phyloP scores from a whole-genome alignment of 2,797 vertebrate species.

The Myoxocephalus aenaeus region DNA sequence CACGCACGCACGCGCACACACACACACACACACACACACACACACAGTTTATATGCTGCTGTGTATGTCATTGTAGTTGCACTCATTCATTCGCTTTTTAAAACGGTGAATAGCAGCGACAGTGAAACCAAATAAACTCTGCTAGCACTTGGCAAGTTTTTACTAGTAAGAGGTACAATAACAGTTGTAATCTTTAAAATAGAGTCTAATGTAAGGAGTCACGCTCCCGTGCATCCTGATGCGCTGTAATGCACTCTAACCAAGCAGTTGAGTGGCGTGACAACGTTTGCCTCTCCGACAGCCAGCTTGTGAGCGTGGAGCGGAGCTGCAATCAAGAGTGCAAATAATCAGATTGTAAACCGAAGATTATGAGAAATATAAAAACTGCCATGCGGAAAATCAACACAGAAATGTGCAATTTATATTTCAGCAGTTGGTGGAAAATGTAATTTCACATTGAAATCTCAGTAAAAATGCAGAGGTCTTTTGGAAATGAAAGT shows the following conservation, averaged over 20 bases:
- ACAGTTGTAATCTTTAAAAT: slow-evolving; percentile 33
- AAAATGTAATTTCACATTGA: slow-evolving; percentile 28
- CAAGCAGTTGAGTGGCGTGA: not conserved
- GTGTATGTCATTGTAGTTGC: slow-evolving; percentile 16
- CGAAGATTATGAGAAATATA: slow-evolving; percentile 19
- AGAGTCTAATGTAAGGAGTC: not conserved
- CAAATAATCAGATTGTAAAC: slow-evolving; percentile 22
- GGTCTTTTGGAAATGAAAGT: not conserved
- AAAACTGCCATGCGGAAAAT: slow-evolving; percentile 21
- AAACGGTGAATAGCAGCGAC: slow-evolving; percentile 28
- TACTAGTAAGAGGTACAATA: slow-evolving; percentile 12
- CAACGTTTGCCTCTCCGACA: not conserved
- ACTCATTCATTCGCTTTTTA: slow-evolving; percentile 44
- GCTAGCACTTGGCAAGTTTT: not conserved
- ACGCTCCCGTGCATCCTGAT: slow-evolving; percentile 10
- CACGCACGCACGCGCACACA: not conserved
- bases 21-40: not conserved
- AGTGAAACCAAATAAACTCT: slow-evolving; percentile 6
- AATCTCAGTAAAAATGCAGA: slow-evolving; percentile 6
- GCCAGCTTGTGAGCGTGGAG: not conserved
- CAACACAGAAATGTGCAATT: slow-evolving; percentile 27
- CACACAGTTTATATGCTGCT: slow-evolving; percentile 28
- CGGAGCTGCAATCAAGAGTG: slow-evolving; percentile 1
- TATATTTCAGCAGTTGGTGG: slow-evolving; percentile 6
- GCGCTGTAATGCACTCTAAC: slow-evolving; percentile 12